These are phyloP conservation scores for Tetranychus piercei DNA, from an alignment of 2,888 invertebrate genomes.

Conservation along the genomic window DNA sequence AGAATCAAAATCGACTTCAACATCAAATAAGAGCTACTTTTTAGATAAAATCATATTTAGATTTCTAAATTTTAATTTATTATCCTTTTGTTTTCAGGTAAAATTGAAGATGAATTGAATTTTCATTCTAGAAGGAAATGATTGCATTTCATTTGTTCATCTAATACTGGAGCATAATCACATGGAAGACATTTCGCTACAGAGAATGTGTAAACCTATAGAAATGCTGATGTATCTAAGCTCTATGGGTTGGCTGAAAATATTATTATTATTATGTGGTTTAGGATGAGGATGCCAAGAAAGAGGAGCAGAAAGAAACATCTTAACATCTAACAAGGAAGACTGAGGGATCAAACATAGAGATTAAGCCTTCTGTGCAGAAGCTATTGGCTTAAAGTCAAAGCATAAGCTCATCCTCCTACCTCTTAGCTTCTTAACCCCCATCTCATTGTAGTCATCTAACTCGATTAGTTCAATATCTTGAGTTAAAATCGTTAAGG, in stretches of 20 bases:
- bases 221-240: neutral
- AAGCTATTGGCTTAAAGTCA: neutral
- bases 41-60: too few species aligned
- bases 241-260: neutral
- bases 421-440: neutral
- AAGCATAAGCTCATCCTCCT: neutral
- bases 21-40: too few species aligned
- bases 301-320: neutral
- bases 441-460: neutral
- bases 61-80: too few species aligned
- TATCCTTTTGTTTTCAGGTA: too few species aligned
- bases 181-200: neutral
- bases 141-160: too few species aligned
- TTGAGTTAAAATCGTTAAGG: too few species aligned
- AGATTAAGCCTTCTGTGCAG: slow-evolving; percentile 1
- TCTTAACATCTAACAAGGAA: neutral
- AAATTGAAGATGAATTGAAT: too few species aligned
- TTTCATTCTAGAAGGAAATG: too few species aligned
- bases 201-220: neutral
- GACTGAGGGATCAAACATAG: neutral
- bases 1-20: too few species aligned
- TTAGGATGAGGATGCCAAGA: neutral
- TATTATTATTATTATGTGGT: neutral
- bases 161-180: neutral
- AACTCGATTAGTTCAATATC: neutral